phyloP scores from a whole-genome alignment of 2,797 vertebrate genomes.

The Urocyon cinereoargenteus region DNA sequence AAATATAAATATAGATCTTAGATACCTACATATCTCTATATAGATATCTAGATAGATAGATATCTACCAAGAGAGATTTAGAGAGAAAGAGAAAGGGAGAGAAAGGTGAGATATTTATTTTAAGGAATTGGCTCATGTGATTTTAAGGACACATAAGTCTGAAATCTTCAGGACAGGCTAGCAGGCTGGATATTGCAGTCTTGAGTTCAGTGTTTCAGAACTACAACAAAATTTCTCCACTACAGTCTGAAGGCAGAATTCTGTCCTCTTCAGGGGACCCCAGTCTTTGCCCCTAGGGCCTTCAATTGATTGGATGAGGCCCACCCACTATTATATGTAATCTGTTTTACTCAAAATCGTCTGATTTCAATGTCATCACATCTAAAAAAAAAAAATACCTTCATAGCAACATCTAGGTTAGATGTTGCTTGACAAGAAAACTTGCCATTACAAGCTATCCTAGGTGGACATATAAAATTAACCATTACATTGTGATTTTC shows the following conservation, averaged over 20 bases:
- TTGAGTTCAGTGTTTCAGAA: not conserved
- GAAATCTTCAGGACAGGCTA: not conserved
- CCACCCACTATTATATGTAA: not conserved
- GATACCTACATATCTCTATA: not conserved
- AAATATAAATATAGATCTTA: not conserved
- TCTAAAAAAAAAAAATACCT: not conserved
- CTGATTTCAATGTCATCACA: not conserved
- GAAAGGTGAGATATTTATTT: not conserved
- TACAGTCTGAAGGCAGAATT: not conserved
- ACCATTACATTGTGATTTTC: not conserved
- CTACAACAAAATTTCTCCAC: not conserved
- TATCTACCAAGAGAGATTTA: not conserved
- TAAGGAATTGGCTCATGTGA: not conserved
- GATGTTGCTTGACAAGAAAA: not conserved
- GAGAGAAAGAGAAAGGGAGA: not conserved
- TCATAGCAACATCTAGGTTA: not conserved
- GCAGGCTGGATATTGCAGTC: not conserved
- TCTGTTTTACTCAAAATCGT: not conserved
- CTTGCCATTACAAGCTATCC: not conserved
- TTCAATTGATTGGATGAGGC: not conserved
- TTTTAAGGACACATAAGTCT: not conserved
- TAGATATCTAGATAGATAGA: not conserved
- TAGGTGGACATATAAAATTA: not conserved
- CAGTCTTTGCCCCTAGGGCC: not conserved
- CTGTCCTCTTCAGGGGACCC: not conserved